Conservation (phyloP, 2,888 invertebrate species). For the Carcina quercana region DNA sequence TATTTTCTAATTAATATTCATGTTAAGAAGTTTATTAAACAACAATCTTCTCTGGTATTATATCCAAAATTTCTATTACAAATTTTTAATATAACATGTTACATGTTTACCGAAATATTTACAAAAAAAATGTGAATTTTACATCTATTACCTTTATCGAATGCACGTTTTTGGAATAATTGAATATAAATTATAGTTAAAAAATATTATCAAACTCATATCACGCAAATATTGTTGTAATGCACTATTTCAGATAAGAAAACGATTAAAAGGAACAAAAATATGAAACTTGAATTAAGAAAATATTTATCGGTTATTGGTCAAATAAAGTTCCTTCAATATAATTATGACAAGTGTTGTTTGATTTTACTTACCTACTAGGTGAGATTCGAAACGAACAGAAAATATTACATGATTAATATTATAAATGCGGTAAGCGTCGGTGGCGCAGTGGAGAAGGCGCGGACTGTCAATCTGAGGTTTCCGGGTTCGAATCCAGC, state of each 20-base stretch:
- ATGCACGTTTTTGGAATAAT: slow-evolving; percentile 46
- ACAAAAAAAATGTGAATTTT: slow-evolving; percentile 39
- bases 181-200: slow-evolving; percentile 28
- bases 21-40: slow-evolving; percentile 59
- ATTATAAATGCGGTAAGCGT: no score
- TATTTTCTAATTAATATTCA: slow-evolving; percentile 68
- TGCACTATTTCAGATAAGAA: slow-evolving; percentile 54
- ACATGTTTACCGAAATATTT: slow-evolving; percentile 48
- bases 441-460: no score
- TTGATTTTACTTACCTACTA: slow-evolving; percentile 26
- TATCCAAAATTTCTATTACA: slow-evolving; percentile 43
- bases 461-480: no score
- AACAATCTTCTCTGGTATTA: slow-evolving; percentile 51
- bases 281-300: slow-evolving; percentile 37
- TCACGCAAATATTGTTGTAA: slow-evolving; percentile 46
- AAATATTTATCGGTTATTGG: slow-evolving; percentile 57
- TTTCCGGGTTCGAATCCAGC: no score
- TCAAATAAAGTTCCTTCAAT: slow-evolving; percentile 72
- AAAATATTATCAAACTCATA: slow-evolving; percentile 51
- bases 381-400: no score
- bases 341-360: slow-evolving; percentile 34
- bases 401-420: no score
- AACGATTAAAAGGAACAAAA: slow-evolving; percentile 33
- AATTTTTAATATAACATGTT: slow-evolving; percentile 26
- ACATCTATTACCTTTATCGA: slow-evolving; percentile 46